phyloP scores from a whole-genome alignment of 1,140 invertebrate species.

The Ceratosolen fusciceps region DNA sequence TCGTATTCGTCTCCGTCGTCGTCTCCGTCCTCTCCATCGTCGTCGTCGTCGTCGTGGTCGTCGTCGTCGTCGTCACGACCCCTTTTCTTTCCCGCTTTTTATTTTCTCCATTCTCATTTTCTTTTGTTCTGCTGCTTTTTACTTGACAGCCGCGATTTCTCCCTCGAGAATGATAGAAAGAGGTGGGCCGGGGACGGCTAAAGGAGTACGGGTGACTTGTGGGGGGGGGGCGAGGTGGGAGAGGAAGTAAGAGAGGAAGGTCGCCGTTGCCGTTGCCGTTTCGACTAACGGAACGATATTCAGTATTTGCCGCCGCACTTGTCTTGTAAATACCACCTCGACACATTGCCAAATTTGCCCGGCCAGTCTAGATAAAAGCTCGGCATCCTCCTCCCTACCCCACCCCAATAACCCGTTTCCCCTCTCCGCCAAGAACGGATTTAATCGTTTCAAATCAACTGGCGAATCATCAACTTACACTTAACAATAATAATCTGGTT shows the following conservation, averaged over 20 bases:
- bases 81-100: conserved; percentile 31
- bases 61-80: background rate
- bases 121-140: conserved; percentile 42
- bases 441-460: too few relatives aligned
- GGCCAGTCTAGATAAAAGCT: background rate
- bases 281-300: conserved; percentile 24
- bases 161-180: background rate
- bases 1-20: too few relatives aligned
- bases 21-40: background rate
- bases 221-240: too few relatives aligned
- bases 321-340: background rate
- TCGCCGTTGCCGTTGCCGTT: too few relatives aligned
- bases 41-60: background rate
- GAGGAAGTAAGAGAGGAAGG: background rate
- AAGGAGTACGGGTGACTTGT: too few relatives aligned
- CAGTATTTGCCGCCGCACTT: conserved; percentile 37
- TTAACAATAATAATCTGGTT: too few relatives aligned
- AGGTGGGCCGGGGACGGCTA: too few relatives aligned
- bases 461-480: too few relatives aligned
- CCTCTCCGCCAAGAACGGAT: too few relatives aligned
- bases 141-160: conserved; percentile 24
- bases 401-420: too few relatives aligned
- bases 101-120: background rate
- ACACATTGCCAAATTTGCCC: background rate
- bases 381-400: background rate